A percentile compares a stretch with the other conserved stretches of the same genome.
phyloP scores from a whole-genome alignment of 2,113 vertebrate genomes.

The Myiagra hebetior region DNA sequence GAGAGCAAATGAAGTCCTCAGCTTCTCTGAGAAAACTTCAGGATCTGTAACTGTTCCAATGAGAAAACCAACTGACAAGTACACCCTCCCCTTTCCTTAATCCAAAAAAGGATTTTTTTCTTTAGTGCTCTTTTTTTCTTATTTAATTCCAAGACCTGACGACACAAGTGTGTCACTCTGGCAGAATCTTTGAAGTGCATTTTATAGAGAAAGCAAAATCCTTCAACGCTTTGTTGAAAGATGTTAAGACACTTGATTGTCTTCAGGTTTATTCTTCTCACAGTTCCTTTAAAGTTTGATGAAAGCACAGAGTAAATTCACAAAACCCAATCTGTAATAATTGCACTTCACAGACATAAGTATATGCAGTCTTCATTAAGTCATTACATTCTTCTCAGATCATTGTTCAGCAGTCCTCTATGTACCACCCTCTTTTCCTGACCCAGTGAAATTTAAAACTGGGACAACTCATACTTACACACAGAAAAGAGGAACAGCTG shows the following conservation, averaged over 20 bases:
- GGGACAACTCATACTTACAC: not conserved
- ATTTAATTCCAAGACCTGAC: not conserved
- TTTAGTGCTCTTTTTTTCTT: not conserved
- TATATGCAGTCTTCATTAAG: not conserved
- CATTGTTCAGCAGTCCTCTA: not conserved
- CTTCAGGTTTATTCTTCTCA: not conserved
- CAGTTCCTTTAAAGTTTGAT: not conserved
- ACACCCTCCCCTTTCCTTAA: not conserved
- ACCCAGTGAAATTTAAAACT: not conserved
- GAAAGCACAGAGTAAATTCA: not conserved
- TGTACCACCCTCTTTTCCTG: not conserved
- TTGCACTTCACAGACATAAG: not conserved
- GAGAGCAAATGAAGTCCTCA: not conserved
- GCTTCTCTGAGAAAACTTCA: not conserved
- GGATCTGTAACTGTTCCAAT: not conserved
- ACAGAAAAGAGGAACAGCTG: not conserved
- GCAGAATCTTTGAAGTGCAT: not conserved
- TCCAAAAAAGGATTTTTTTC: not conserved
- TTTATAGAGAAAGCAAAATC: not conserved
- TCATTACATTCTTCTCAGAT: not conserved
- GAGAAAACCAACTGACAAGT: not conserved
- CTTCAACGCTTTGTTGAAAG: not conserved
- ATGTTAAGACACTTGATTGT: not conserved
- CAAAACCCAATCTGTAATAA: not conserved
- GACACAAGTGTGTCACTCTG: not conserved